Percentiles rank a stretch among this genome's conserved stretches.
Conservation (phyloP, 2,888 invertebrate species). For the Norana najaformis region DNA sequence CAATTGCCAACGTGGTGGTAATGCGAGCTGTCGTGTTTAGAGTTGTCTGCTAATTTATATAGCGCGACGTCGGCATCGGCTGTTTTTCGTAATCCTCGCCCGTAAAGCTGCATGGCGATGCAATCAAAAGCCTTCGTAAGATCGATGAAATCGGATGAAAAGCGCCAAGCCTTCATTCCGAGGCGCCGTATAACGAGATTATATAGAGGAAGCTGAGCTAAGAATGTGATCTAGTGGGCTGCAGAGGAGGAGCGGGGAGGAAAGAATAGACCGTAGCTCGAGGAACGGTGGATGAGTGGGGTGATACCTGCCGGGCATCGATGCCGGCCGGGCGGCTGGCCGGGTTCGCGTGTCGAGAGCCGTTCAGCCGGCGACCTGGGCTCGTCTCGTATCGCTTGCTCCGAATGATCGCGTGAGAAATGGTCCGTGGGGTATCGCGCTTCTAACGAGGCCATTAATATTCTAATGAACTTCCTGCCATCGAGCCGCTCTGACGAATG, state of each 20-base stretch:
- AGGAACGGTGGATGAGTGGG: neutral
- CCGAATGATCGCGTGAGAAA: constrained; percentile 13
- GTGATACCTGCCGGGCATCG: neutral
- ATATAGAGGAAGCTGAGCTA: neutral
- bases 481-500: neutral
- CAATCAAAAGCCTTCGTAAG: neutral
- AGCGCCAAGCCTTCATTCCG: neutral
- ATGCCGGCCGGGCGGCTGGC: neutral
- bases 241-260: neutral
- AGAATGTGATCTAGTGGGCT: neutral
- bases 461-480: constrained; percentile 13
- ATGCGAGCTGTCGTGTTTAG: neutral
- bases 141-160: neutral
- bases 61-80: neutral
- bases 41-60: constrained; percentile 7
- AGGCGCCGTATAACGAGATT: neutral
- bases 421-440: constrained; percentile 7
- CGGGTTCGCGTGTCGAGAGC: neutral
- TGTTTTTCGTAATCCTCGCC: neutral
- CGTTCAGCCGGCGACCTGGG: neutral
- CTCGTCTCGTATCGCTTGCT: constrained; percentile 1
- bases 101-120: neutral
- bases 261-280: neutral
- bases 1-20: too few relatives aligned
- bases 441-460: constrained; percentile 13